Evolutionary conservation across 2,888 invertebrate species (phyloP), one percentile per base, ranked within the genome.

Genomic region (Teinopalpus imperialis): DNA sequence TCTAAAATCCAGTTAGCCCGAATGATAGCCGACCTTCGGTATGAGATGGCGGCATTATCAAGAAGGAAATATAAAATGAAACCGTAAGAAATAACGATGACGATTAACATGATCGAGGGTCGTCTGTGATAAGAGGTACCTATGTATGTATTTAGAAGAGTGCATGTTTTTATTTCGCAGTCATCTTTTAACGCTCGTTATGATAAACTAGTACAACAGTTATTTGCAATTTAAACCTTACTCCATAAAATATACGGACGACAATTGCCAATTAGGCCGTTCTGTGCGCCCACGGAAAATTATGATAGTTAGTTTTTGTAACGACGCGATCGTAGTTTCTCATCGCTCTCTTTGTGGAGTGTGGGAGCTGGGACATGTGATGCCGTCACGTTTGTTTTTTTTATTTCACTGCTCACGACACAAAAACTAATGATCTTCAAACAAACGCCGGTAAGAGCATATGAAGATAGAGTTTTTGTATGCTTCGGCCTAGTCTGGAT

Each of bases 401-500:
- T 39, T 31, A n/a, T n/a, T n/a, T n/a, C n/a, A n/a, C 10, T 24
- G 7, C 40, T 26, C 24, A 21, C 31, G 18, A 26, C 27, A 39
- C 6, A 39, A 32, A 36, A 34, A 34, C 26, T 39, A 45, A 45
- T 39, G 39, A 39, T 34, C 14, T 45, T 40, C 45, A 45, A 45
- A 45, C 39, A 40, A 14, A 39, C 34, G 31, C 13, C 24, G 34
- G 18, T 13, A 26, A 26, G 45, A 34, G 45, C 21, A 39, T 27
- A 32, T 18, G 36, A 29, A 36, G 29, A 29, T 18, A 10, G 7
- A 24, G n/a, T n/a, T 29, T 39, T 27, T 39, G 26, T 16, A 9
- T 9, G 7, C 12, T 12, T 29, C 13, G n/a, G 20, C 20, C 18
- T 13, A 12, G 16, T 29, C 20, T 20, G 27, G 29, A 39, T 39